A percentile compares a stretch with the other conserved stretches of the same genome.
phyloP scores from a whole-genome alignment of 92 coral and sea anemone genomes.

The Phymanthus crucifer region DNA sequence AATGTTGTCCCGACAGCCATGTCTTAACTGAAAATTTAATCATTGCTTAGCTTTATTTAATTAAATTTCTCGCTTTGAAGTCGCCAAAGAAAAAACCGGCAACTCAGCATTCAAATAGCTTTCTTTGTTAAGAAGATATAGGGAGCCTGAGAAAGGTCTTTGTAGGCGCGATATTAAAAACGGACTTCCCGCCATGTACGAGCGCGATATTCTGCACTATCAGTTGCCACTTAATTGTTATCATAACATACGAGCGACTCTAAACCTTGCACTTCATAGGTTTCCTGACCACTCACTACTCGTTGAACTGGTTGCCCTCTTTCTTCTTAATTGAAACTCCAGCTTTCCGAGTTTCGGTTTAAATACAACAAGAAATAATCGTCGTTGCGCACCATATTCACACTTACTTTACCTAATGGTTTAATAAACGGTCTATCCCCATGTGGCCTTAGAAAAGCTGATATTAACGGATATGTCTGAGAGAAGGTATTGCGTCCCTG shows the following conservation, averaged over 20 bases:
- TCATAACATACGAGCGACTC: constrained; percentile 9
- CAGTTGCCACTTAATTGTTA: constrained; percentile 14
- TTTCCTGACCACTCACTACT: constrained; percentile 8
- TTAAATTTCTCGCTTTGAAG: constrained; percentile 45
- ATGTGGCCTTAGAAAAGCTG: constrained; percentile 20
- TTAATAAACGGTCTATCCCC: constrained; percentile 37
- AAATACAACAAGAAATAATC: background rate
- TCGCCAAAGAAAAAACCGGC: constrained; percentile 36
- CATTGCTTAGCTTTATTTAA: constrained; percentile 40
- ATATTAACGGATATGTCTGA: constrained; percentile 21
- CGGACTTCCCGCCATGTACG: constrained; percentile 37
- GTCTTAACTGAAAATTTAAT: constrained; percentile 12
- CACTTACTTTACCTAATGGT: constrained; percentile 25
- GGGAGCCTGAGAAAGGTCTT: constrained; percentile 29
- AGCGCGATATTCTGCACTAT: constrained; percentile 11
- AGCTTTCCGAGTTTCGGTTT: background rate
- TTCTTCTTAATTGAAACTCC: background rate
- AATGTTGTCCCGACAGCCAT: constrained; percentile 2
- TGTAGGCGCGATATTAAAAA: constrained; percentile 35
- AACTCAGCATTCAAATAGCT: constrained; percentile 43
- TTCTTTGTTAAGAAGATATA: constrained; percentile 19
- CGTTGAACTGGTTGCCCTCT: background rate
- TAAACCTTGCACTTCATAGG: background rate
- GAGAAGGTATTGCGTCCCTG: constrained; percentile 14
- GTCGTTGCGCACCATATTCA: background rate